Conservation (phyloP, 2,888 invertebrate genomes). For the Eucriotettix oculatus region DNA sequence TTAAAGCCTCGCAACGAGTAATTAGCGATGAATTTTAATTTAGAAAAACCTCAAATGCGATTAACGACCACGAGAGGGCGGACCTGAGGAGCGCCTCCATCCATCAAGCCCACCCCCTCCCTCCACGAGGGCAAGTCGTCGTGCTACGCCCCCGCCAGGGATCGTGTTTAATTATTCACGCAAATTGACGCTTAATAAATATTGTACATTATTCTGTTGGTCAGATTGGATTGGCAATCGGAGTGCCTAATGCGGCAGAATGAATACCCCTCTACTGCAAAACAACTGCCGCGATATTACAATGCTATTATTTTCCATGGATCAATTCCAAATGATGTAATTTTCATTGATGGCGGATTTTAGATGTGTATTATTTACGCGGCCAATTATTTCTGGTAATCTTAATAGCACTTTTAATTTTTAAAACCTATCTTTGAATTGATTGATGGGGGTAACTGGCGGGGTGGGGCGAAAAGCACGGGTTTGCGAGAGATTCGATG, state of each 20-base stretch:
- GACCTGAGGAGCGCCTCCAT: neutral
- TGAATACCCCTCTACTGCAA: neutral
- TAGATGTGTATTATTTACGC: neutral
- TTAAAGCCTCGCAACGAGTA: constrained; percentile 9
- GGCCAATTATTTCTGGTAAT: constrained; percentile 7
- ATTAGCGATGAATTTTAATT: constrained; percentile 14
- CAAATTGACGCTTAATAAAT: neutral
- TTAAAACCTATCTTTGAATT: constrained; percentile 1
- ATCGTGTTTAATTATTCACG: neutral
- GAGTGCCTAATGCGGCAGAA: neutral
- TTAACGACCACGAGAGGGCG: constrained; percentile 5
- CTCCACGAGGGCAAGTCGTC: too few species aligned
- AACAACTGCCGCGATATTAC: neutral
- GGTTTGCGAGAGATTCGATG: too few species aligned
- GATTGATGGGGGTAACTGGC: neutral
- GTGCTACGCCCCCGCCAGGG: neutral
- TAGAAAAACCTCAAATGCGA: constrained; percentile 12
- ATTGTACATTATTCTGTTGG: neutral
- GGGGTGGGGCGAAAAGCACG: neutral
- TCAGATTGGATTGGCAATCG: neutral
- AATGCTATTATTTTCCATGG: neutral
- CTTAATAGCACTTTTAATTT: constrained; percentile 8
- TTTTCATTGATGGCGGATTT: constrained; percentile 1
- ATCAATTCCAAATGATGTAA: constrained; percentile 1
- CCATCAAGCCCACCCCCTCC: too few species aligned